Conservation (phyloP, 53 echinoderm and acorn worm genomes). For the Henricia sp. region DNA sequence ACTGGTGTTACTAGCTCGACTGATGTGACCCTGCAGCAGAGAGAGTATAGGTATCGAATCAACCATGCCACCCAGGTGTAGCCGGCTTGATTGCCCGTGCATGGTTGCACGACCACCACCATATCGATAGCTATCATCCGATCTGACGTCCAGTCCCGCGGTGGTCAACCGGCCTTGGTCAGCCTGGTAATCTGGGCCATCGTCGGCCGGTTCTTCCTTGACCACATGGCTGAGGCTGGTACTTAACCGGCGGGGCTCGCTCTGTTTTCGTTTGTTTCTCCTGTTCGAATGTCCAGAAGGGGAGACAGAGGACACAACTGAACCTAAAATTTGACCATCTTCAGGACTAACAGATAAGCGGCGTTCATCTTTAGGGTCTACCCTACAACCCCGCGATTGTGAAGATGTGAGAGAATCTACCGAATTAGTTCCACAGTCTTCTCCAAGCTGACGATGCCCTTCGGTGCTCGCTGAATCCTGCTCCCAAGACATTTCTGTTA, state of each 20-base stretch:
- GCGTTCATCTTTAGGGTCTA: neutral
- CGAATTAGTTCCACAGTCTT: neutral
- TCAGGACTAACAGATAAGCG: no score
- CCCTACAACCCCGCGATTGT: neutral
- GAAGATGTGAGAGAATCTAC: neutral
- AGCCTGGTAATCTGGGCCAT: conserved; percentile 1
- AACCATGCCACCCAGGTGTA: conserved; percentile 28
- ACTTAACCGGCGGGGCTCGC: conserved; percentile 83
- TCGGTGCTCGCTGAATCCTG: neutral
- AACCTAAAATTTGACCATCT: no score
- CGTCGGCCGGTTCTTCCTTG: conserved; percentile 38
- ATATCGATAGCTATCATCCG: conserved; percentile 44
- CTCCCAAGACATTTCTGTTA: conserved; percentile 1
- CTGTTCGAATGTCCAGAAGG: conserved; percentile 31
- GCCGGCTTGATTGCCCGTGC: conserved; percentile 8
- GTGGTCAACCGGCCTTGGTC: conserved; percentile 28
- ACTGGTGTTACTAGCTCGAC: conserved; percentile 24
- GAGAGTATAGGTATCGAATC: conserved; percentile 21
- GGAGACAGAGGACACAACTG: neutral
- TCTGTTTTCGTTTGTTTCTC: conserved; percentile 86
- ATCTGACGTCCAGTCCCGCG: conserved; percentile 40
- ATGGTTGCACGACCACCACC: neutral
- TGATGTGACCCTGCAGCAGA: conserved; percentile 44
- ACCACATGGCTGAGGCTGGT: conserved; percentile 44
- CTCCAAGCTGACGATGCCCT: neutral